Conservation (phyloP, 1,140 invertebrate species). For the Rhynchophorus ferrugineus region DNA sequence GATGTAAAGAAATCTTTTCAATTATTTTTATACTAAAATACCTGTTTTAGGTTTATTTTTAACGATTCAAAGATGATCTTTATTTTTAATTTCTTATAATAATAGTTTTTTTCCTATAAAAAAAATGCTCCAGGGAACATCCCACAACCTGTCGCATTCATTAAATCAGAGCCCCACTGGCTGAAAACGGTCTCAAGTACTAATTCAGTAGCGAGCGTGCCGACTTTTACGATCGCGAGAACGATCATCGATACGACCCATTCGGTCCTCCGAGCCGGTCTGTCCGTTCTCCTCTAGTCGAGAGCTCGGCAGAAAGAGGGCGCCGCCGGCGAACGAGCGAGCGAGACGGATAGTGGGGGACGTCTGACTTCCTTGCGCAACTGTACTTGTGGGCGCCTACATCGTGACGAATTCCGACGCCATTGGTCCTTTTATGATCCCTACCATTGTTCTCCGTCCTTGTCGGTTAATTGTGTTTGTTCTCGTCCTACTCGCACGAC, state of each 20-base stretch:
- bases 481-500: slow-evolving; percentile 5
- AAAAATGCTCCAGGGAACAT: too few species aligned
- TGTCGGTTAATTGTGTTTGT: slow-evolving; percentile 6
- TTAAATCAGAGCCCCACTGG: too few species aligned
- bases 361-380: slow-evolving; percentile 36
- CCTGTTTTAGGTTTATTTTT: too few species aligned
- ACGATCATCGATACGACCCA: slow-evolving; percentile 38
- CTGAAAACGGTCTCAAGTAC: slow-evolving; percentile 25
- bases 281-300: slow-evolving; percentile 25
- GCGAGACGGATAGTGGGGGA: neutral
- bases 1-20: too few species aligned
- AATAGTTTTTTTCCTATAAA: too few species aligned
- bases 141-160: too few species aligned
- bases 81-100: too few species aligned
- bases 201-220: slow-evolving; percentile 33
- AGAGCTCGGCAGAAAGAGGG: slow-evolving; percentile 32
- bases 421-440: slow-evolving; percentile 38
- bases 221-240: slow-evolving; percentile 34
- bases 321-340: slow-evolving; percentile 19
- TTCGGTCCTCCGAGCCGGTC: slow-evolving; percentile 35
- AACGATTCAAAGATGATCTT: too few species aligned
- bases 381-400: slow-evolving; percentile 34
- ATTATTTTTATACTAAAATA: too few species aligned
- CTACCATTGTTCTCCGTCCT: slow-evolving; percentile 31
- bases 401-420: slow-evolving; percentile 38